Evolutionary conservation across 2,888 invertebrate species (phyloP).

Genomic region (Pteria penguin): DNA sequence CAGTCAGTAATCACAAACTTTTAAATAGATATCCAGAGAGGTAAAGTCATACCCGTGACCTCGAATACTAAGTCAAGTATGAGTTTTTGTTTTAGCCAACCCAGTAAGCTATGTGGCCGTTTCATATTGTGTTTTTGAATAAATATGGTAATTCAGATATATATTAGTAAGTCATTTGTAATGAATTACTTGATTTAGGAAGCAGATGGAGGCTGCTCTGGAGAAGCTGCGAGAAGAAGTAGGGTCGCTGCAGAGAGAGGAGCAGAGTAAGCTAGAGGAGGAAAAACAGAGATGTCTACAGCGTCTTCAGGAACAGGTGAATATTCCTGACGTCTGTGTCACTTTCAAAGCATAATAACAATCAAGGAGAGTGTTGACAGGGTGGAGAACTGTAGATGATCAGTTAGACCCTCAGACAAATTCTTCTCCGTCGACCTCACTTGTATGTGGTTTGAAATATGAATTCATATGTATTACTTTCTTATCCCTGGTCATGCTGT

Average conservation of each 20-base stretch:
- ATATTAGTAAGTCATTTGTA: no score
- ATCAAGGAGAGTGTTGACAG: no score
- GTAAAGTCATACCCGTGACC: neutral
- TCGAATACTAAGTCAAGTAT: neutral
- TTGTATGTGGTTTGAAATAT: neutral
- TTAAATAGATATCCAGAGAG: neutral
- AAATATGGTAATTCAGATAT: no score
- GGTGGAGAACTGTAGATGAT: no score
- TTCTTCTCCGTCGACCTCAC: no score
- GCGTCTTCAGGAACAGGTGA: conserved; percentile 69
- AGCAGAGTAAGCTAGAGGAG: conserved; percentile 69
- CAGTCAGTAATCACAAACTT: no score
- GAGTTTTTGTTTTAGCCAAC: no score
- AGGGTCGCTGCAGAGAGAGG: conserved; percentile 67
- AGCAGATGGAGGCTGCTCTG: conserved; percentile 70
- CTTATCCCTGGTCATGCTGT: neutral
- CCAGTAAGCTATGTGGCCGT: neutral
- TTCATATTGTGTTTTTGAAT: neutral
- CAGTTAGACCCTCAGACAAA: no score
- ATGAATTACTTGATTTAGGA: conserved; percentile 48
- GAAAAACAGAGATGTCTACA: conserved; percentile 72
- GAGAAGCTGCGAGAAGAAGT: conserved; percentile 72
- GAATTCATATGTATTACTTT: neutral
- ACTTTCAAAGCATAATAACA: no score
- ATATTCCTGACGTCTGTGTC: no score